These are phyloP conservation scores for Babyrousa celebensis DNA, from an alignment of 2,797 vertebrate genomes.

Conservation along the genomic window DNA sequence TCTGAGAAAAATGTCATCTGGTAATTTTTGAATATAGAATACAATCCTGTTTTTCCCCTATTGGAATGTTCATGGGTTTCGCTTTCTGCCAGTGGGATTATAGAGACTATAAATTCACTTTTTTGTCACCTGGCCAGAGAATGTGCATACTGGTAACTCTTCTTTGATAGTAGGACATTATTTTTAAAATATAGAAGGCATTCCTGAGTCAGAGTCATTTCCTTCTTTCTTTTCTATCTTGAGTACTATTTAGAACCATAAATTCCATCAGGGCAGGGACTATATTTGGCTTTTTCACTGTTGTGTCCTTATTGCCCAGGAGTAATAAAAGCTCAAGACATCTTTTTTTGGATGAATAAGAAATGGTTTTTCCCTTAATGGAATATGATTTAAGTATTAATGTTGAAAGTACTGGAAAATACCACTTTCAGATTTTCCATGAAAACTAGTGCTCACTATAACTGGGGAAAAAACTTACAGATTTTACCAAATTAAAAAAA, in stretches of 20 bases:
- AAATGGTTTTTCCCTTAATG: conserved; percentile 19
- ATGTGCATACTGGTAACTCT: background rate
- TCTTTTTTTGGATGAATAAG: conserved; percentile 68
- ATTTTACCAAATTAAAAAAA: conserved; percentile 27
- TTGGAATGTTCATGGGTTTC: conserved; percentile 63
- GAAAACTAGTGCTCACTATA: conserved; percentile 39
- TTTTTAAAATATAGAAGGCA: background rate
- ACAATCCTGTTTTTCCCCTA: background rate
- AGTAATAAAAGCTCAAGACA: conserved; percentile 54
- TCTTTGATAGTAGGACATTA: conserved; percentile 49
- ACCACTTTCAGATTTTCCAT: conserved; percentile 48
- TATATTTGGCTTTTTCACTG: conserved; percentile 51
- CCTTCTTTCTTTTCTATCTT: conserved; percentile 37
- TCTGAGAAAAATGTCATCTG: conserved; percentile 57
- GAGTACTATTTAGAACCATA: conserved; percentile 38
- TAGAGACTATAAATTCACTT: conserved; percentile 9
- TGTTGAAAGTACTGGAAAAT: conserved; percentile 55
- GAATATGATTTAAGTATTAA: conserved; percentile 61
- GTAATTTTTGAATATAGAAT: conserved; percentile 58
- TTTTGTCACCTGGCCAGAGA: conserved; percentile 29
- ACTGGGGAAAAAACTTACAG: background rate
- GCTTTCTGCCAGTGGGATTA: conserved; percentile 23
- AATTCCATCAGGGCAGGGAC: background rate
- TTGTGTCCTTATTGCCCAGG: background rate
- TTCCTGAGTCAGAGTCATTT: conserved; percentile 13